phyloP scores from a whole-genome alignment of 1,140 invertebrate species.

The Gonioctena quinquepunctata region DNA sequence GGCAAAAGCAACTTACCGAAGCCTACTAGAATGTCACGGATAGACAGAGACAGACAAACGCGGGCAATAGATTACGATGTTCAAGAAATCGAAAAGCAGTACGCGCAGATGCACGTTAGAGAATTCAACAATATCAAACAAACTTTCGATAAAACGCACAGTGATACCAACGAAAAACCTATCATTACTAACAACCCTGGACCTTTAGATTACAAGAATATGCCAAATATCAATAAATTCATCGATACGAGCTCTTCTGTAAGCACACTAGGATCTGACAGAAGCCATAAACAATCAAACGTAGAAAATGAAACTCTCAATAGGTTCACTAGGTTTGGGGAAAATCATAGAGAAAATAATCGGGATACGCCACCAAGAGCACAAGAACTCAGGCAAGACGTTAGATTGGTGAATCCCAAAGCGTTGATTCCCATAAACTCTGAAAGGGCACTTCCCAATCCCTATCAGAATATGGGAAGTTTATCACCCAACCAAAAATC shows the following conservation, averaged over 20 bases:
- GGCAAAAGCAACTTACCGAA: slow-evolving; percentile 1
- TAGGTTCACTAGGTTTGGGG: slow-evolving; percentile 3
- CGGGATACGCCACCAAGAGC: slow-evolving; percentile 44
- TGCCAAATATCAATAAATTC: slow-evolving; percentile 39
- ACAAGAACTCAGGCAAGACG: slow-evolving; percentile 41
- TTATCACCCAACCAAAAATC: slow-evolving; percentile 8
- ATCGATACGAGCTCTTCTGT: slow-evolving; percentile 51
- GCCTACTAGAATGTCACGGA: slow-evolving; percentile 9
- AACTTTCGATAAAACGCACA: slow-evolving; percentile 32
- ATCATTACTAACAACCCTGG: slow-evolving; percentile 15
- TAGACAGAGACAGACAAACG: slow-evolving; percentile 11
- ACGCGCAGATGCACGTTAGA: slow-evolving; percentile 43
- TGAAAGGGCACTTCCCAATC: slow-evolving; percentile 49
- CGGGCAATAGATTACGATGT: slow-evolving; percentile 7
- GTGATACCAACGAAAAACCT: slow-evolving; percentile 35
- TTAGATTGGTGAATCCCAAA: slow-evolving; percentile 49
- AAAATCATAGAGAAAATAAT: slow-evolving; percentile 1
- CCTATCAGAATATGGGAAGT: slow-evolving; percentile 35
- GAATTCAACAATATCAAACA: slow-evolving; percentile 40
- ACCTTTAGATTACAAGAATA: slow-evolving; percentile 34
- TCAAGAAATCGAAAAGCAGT: slow-evolving; percentile 38
- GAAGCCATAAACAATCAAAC: slow-evolving; percentile 31
- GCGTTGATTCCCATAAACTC: slow-evolving; percentile 52
- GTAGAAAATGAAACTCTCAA: neutral
- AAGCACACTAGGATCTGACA: slow-evolving; percentile 45